These are phyloP conservation scores for Acipenser oxyrinchus DNA, from an alignment of 2,797 vertebrate genomes.

Conservation along the genomic window DNA sequence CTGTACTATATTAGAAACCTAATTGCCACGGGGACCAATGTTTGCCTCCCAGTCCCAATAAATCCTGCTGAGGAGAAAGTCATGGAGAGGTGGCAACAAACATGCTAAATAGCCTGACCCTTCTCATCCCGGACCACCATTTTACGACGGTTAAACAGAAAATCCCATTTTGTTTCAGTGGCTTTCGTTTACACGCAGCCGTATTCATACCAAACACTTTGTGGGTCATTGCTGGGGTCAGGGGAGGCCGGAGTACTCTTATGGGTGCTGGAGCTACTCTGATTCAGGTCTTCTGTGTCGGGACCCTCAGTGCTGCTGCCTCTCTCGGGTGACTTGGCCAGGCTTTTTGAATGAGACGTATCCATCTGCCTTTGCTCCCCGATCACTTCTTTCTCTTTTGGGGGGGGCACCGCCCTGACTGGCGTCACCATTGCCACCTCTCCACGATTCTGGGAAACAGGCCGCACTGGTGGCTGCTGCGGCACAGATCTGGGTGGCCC, in stretches of 20 bases:
- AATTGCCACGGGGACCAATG: too few relatives aligned
- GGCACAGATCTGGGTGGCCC: constrained; percentile 35
- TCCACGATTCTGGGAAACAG: constrained; percentile 42
- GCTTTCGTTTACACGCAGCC: constrained; percentile 66
- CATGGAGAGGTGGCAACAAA: too few relatives aligned
- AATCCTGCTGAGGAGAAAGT: too few relatives aligned
- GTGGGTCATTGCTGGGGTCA: constrained; percentile 75
- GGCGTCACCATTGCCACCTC: constrained; percentile 69
- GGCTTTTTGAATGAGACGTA: constrained; percentile 44
- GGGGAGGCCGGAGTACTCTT: constrained; percentile 67
- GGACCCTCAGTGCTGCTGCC: constrained; percentile 7
- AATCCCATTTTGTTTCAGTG: not conserved
- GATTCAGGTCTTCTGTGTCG: constrained; percentile 28
- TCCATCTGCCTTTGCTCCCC: constrained; percentile 40
- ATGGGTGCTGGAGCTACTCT: constrained; percentile 30
- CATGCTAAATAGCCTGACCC: too few relatives aligned
- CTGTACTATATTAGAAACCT: too few relatives aligned
- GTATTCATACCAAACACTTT: constrained; percentile 97
- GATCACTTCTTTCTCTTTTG: constrained; percentile 35
- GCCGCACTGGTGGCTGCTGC: constrained; percentile 20
- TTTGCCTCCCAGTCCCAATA: too few relatives aligned
- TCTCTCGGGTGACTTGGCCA: constrained; percentile 21
- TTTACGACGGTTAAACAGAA: too few relatives aligned
- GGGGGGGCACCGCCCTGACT: constrained; percentile 50
- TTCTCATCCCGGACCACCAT: too few relatives aligned